These are phyloP conservation scores for Pachypanchax playfairii DNA, from an alignment of 2,113 vertebrate species.

Conservation along the genomic window DNA sequence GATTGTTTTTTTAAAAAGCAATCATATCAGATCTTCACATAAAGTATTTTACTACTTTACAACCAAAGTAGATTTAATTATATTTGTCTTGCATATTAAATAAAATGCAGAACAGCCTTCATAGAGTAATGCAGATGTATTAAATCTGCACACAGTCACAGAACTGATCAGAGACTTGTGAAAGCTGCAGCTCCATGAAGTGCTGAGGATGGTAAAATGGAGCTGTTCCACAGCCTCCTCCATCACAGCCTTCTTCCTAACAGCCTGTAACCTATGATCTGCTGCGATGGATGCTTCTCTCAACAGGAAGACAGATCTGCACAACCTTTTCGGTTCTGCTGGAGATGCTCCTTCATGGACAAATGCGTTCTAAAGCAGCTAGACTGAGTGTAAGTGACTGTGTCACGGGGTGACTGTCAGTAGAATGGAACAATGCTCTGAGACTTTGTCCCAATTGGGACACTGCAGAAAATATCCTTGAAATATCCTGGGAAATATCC, in stretches of 20 bases:
- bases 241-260: conserved; percentile 28
- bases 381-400: not conserved
- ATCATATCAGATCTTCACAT: no score
- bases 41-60: no score
- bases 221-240: not conserved
- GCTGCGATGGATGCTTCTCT: conserved; percentile 41
- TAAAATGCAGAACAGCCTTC: no score
- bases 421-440: conserved; percentile 74
- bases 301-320: conserved; percentile 46
- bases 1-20: no score
- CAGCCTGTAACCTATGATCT: conserved; percentile 28
- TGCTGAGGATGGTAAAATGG: conserved; percentile 27
- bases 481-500: no score
- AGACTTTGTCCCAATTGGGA: conserved; percentile 77
- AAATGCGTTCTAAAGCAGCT: conserved; percentile 43
- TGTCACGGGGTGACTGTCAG: conserved; percentile 19
- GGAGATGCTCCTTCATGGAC: conserved; percentile 46
- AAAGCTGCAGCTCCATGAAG: conserved; percentile 17
- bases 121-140: no score
- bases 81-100: no score
- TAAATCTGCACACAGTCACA: not conserved
- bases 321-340: conserved; percentile 37
- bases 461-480: no score
- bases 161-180: not conserved
- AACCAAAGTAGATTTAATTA: no score